These are phyloP conservation scores for Leuciscus waleckii DNA, from an alignment of 2,797 vertebrate genomes.

Conservation along the genomic window DNA sequence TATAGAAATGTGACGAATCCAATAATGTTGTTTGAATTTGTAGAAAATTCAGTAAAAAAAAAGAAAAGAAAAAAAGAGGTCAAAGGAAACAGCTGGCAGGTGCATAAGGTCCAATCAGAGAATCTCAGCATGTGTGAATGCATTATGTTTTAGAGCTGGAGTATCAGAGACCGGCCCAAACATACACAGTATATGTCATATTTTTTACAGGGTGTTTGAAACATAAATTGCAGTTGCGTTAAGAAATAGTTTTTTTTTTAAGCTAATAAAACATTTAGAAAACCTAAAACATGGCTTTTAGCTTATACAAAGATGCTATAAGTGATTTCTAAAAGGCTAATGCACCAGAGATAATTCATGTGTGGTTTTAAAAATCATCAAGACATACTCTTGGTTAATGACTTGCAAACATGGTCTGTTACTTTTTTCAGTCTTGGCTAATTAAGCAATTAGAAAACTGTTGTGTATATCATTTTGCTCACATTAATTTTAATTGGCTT, in stretches of 20 bases:
- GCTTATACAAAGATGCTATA: too few species aligned
- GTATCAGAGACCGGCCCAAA: not conserved
- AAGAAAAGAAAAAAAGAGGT: too few species aligned
- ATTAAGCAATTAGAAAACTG: not conserved
- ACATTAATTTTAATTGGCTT: not conserved
- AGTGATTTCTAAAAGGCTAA: too few species aligned
- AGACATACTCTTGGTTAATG: not conserved
- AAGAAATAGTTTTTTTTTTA: not conserved
- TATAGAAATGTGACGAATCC: not conserved
- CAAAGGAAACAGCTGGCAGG: not conserved
- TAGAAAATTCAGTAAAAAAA: not conserved
- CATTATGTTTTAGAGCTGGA: not conserved
- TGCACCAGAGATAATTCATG: not conserved
- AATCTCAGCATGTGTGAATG: not conserved
- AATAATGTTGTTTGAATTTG: not conserved
- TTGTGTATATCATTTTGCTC: not conserved
- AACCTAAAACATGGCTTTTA: not conserved
- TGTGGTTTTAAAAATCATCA: not conserved
- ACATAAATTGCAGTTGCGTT: not conserved
- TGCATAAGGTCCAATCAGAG: not conserved
- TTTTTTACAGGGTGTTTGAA: not conserved
- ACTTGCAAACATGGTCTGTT: constrained; percentile 11
- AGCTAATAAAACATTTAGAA: not conserved
- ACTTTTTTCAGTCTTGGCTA: not conserved
- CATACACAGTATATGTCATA: not conserved